Conservation (phyloP, 2,113 vertebrate species). For the Notarius quadriscutis region DNA sequence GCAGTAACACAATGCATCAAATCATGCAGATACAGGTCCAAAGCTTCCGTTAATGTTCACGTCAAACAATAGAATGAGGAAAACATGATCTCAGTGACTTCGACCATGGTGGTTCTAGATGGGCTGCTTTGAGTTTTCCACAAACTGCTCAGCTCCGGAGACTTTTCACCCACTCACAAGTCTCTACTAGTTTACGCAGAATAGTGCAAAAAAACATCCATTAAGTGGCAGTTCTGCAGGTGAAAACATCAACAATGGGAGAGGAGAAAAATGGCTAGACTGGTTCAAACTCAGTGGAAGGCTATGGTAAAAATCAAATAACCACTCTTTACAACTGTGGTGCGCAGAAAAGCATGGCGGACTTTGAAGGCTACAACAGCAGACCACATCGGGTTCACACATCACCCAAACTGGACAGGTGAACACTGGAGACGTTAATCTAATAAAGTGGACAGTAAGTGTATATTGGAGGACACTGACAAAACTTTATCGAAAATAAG, state of each 20-base stretch:
- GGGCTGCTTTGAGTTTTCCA: no score
- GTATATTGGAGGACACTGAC: not conserved
- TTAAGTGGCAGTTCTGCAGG: not conserved
- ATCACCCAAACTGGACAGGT: not conserved
- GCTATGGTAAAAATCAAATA: not conserved
- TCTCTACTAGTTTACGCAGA: no score
- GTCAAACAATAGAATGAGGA: not conserved
- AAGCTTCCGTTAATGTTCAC: not conserved
- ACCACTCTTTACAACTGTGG: not conserved
- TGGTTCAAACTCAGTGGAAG: not conserved
- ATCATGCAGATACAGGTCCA: not conserved
- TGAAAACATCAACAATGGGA: not conserved
- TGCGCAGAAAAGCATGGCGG: not conserved
- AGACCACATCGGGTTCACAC: not conserved
- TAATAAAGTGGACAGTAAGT: not conserved
- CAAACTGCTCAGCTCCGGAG: not conserved
- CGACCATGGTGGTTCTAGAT: no score
- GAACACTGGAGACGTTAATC: not conserved
- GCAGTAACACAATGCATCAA: no score
- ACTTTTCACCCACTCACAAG: not conserved
- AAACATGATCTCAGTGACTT: not conserved
- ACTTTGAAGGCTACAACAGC: not conserved
- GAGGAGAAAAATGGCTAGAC: not conserved
- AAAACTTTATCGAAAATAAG: not conserved
- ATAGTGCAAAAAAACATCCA: not conserved